Evolutionary conservation across 1,140 invertebrate species (phyloP).

Genomic region (Maniola jurtina): DNA sequence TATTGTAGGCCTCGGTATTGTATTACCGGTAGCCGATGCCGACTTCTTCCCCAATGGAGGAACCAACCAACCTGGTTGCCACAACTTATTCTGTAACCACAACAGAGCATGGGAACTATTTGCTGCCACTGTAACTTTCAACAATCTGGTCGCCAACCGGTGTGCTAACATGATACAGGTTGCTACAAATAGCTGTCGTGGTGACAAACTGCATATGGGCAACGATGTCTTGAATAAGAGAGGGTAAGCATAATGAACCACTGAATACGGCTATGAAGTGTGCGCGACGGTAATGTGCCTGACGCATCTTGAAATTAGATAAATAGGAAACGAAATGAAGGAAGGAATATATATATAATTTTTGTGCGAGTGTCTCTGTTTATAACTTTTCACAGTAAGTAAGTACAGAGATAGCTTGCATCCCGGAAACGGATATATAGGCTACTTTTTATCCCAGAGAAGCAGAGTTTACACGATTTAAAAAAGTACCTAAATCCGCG

Average conservation of each 20-base stretch:
- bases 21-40: slow-evolving; percentile 77
- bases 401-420: too few relatives aligned
- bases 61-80: slow-evolving; percentile 69
- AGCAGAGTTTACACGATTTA: neutral
- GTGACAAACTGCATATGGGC: slow-evolving; percentile 42
- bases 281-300: neutral
- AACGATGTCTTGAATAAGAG: slow-evolving; percentile 45
- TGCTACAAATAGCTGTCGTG: slow-evolving; percentile 41
- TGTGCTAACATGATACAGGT: slow-evolving; percentile 43
- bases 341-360: too few relatives aligned
- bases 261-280: neutral
- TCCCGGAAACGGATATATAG: too few relatives aligned
- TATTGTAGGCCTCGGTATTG: slow-evolving; percentile 80
- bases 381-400: too few relatives aligned
- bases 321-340: too few relatives aligned
- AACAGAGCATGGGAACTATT: slow-evolving; percentile 82
- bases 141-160: slow-evolving; percentile 45
- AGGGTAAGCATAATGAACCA: neutral
- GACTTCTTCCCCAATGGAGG: slow-evolving; percentile 92
- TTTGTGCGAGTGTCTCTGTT: too few relatives aligned
- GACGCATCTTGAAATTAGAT: too few relatives aligned
- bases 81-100: slow-evolving; percentile 79
- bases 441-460: neutral
- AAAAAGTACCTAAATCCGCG: too few relatives aligned
- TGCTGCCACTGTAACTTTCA: slow-evolving; percentile 60